Conservation (phyloP, 1,140 invertebrate genomes). For the Spodoptera litura region DNA sequence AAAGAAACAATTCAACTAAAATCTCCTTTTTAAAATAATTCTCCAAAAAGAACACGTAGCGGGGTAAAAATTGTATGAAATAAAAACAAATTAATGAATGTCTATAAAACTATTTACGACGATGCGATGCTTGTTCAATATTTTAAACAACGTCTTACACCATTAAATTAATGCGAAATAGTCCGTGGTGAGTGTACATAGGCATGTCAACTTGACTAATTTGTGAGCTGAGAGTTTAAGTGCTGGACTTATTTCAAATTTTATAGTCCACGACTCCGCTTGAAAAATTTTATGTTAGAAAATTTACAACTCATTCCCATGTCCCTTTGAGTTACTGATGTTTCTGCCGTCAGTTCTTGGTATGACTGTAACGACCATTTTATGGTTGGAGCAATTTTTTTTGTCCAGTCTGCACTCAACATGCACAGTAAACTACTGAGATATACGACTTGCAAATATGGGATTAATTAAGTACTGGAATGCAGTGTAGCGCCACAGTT, state of each 20-base stretch:
- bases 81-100: slow-evolving; percentile 43
- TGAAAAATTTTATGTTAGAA: slow-evolving; percentile 43
- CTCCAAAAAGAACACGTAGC: slow-evolving; percentile 24
- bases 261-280: slow-evolving; percentile 43
- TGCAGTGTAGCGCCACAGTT: slow-evolving; percentile 44
- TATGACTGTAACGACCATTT: slow-evolving; percentile 50
- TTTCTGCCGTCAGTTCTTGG: slow-evolving; percentile 52
- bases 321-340: slow-evolving; percentile 63
- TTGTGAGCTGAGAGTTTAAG: slow-evolving; percentile 45
- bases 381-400: slow-evolving; percentile 51
- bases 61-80: slow-evolving; percentile 20
- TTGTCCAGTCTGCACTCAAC: slow-evolving; percentile 1
- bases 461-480: slow-evolving; percentile 3
- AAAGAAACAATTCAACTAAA: slow-evolving; percentile 19
- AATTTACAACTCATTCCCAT: slow-evolving; percentile 63
- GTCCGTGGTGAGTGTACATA: slow-evolving; percentile 40
- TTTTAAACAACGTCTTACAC: slow-evolving; percentile 44
- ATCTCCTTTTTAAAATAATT: slow-evolving; percentile 24
- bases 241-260: slow-evolving; percentile 51
- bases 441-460: slow-evolving; percentile 34
- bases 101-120: slow-evolving; percentile 44
- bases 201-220: slow-evolving; percentile 46
- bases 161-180: slow-evolving; percentile 52
- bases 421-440: slow-evolving; percentile 24
- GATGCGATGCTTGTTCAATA: slow-evolving; percentile 35